Evolutionary conservation across 1,140 invertebrate genomes (phyloP), one percentile per base, ranked within the genome.

Genomic region (Euura saliciscinereae): DNA sequence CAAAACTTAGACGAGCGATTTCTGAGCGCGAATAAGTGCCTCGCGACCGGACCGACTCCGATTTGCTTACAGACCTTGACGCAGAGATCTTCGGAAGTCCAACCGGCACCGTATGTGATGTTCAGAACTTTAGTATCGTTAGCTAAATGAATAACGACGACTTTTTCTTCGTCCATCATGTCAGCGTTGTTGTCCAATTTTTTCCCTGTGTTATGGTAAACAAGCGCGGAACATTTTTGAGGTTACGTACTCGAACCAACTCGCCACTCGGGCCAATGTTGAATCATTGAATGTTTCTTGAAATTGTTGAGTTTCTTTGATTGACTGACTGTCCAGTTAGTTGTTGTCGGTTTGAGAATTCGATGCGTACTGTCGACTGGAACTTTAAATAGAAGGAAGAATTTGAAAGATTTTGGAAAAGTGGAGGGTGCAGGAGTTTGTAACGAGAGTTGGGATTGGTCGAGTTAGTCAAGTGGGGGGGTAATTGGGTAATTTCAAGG

Each of bases 1-100:
- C 93, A 95, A 76, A 90, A 82, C 74, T 91, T 89, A 10, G 87
- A 89, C 43, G 89, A 88, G 76, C 86, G 87, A 76, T 91, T 84
- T 82, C 91, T 84, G 6, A 97, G 82, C 8, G 92, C 91, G 88
- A 96, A 97, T 10, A 97, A 84, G 78, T 95, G 91, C 73, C 93
- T 88, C 43, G 92, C 90, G n/a, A 94, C 82, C 6, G 95, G 94
- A 43, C 92, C 90, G 79, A 97, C 94, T 1, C 89, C 88, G 69
- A 94, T 82, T 65, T 89, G 82, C 81, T 92, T 92, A 77, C 93
- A 94, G 70, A 94, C 82, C 79, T 84, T 83, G 71, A 92, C 91
- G 78, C 93, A 92, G 6, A 95, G 87, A 80, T 95, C 92, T 86
- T 96, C 95, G 43, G 88, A 88, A 11, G 87, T 89, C 74, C 83